phyloP scores from a whole-genome alignment of 1,140 invertebrate species.

The Orchestia grillus region DNA sequence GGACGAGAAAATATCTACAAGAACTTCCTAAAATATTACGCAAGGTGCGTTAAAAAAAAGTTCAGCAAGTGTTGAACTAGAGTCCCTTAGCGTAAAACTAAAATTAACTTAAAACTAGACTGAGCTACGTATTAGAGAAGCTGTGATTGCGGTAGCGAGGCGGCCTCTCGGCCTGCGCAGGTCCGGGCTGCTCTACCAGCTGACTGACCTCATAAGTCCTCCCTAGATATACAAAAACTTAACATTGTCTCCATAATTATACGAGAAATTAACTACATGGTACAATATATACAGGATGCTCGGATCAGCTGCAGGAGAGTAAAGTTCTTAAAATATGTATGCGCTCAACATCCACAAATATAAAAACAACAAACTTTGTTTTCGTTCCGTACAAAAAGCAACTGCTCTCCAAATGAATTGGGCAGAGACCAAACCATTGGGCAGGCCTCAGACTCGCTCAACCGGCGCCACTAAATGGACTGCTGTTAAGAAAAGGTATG shows the following conservation, averaged over 20 bases:
- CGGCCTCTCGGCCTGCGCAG: neutral
- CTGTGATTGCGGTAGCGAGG: slow-evolving; percentile 32
- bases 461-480: neutral
- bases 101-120: neutral
- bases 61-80: neutral
- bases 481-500: too few relatives aligned
- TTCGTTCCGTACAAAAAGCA: neutral
- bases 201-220: slow-evolving; percentile 36
- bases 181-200: neutral
- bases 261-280: slow-evolving; percentile 34
- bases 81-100: neutral
- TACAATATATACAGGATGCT: slow-evolving; percentile 47
- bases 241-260: slow-evolving; percentile 37
- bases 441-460: neutral
- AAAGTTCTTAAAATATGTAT: neutral
- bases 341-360: slow-evolving; percentile 28
- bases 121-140: neutral
- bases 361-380: neutral
- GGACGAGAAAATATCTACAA: neutral
- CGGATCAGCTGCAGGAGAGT: slow-evolving; percentile 11
- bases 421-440: neutral
- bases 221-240: slow-evolving; percentile 55
- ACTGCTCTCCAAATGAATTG: neutral
- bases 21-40: neutral
- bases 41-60: neutral